Evolutionary conservation across 2,888 invertebrate species (phyloP), one percentile per base, ranked within the genome.

Genomic region (Junonia oenone): DNA sequence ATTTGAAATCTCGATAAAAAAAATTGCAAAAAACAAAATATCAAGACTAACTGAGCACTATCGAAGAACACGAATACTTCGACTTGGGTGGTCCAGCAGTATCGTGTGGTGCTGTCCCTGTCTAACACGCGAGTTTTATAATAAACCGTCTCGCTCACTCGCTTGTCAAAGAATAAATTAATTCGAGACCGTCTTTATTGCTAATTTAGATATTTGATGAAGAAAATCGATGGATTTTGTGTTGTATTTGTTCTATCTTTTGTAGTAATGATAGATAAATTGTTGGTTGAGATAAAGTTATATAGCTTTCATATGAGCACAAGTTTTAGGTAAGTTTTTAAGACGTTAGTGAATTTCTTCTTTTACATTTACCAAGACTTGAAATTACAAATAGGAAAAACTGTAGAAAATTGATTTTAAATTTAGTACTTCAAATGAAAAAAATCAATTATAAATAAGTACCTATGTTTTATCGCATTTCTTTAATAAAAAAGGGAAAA

Each of bases 41-140:
- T 84, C 86, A 87, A 85, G 74, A 84, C 69, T 70, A 67, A 66
- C 65, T 66, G 66, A 61, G 60, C 71, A 66, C 63, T 69, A 66
- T 73, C 64, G 73, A 74, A 69, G 62, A 73, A 69, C 72, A 75
- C 61, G 73, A 76, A 85, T 84, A 77, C 83, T 81, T 65, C 71
- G 47, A 80, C 88, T 88, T 88, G 88, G 88, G 88, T 88, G 88
- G 88, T 88, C 88, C 72, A 62, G 68, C 58, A 66, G 70, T 68
- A 67, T 67, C 71, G 55, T 53, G 46, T 57, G 45, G 14, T 14
- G 33, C 62, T n/a, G 46, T 79, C 76, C 58, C 71, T 26, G 51
- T 77, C 72, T 15, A 60, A 45, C 77, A 0, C 47, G 19, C 14
- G 0, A 17, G 3, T 8, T 27, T 38, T 13, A 6, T 13, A 37